These are phyloP conservation scores for Epizoanthus ramosus DNA, from an alignment of 92 coral and sea anemone species.

Conservation along the genomic window DNA sequence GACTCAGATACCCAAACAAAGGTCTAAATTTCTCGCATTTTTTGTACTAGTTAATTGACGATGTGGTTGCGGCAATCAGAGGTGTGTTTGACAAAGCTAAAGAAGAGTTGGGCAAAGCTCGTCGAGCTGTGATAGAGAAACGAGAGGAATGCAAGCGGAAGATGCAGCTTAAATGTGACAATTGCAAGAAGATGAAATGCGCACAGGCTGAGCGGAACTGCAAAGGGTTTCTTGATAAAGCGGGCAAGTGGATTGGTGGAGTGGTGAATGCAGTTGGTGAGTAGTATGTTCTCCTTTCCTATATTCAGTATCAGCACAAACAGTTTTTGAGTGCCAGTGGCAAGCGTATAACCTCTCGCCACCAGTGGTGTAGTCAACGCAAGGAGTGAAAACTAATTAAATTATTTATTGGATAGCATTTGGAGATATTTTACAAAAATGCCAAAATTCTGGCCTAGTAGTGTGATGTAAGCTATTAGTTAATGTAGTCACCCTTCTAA, in stretches of 20 bases:
- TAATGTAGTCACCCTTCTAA: too few species aligned
- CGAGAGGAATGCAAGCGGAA: conserved; percentile 91
- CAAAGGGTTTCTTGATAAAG: conserved; percentile 84
- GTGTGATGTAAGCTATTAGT: too few species aligned
- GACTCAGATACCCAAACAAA: too few species aligned
- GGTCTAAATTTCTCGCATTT: background rate
- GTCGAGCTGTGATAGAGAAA: conserved; percentile 65
- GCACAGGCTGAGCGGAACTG: conserved; percentile 83
- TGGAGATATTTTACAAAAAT: too few species aligned
- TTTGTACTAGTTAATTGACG: conserved; percentile 72
- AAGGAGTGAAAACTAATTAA: too few species aligned
- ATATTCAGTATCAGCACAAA: background rate
- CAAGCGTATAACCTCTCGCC: too few species aligned
- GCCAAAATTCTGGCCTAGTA: too few species aligned
- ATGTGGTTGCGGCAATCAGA: conserved; percentile 85
- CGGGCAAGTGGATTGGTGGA: conserved; percentile 96
- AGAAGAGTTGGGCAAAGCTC: conserved; percentile 75
- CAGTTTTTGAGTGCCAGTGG: too few species aligned
- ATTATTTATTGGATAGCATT: too few species aligned
- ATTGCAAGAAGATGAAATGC: conserved; percentile 80
- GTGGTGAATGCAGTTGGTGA: conserved; percentile 83
- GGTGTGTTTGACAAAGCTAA: conserved; percentile 92
- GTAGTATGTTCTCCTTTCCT: background rate
- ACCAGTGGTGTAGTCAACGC: too few species aligned
- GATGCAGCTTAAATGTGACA: conserved; percentile 90